Evolutionary conservation across 2,797 vertebrate species (phyloP).

Genomic region (Gymnothorax reevesii): DNA sequence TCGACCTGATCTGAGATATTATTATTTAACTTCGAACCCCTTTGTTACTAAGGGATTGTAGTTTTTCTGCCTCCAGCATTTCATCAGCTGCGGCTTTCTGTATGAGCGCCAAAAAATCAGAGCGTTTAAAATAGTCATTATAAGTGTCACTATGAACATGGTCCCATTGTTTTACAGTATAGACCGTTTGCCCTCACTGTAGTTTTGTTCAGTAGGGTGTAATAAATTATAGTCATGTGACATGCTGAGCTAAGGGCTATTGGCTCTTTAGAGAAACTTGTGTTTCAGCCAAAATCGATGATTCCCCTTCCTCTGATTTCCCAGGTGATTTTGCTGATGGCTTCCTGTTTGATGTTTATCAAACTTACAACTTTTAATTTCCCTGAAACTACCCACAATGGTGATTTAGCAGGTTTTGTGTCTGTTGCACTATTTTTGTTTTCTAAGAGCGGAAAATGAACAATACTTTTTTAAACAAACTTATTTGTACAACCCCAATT

Average conservation of each 20-base stretch:
- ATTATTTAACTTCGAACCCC: not conserved
- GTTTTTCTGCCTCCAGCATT: not conserved
- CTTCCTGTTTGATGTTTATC: not conserved
- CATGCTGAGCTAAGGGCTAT: not conserved
- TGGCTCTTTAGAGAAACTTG: not conserved
- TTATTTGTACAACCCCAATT: too few species aligned
- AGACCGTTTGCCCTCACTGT: not conserved
- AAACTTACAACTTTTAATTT: not conserved
- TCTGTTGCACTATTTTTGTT: not conserved
- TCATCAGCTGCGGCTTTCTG: not conserved
- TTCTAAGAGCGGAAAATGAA: too few species aligned
- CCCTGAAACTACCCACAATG: not conserved
- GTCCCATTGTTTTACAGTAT: not conserved
- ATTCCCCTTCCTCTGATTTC: not conserved
- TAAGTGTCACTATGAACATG: too few species aligned
- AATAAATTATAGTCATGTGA: not conserved
- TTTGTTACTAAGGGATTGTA: not conserved
- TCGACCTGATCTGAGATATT: not conserved
- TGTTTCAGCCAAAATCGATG: not conserved
- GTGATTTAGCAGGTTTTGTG: not conserved
- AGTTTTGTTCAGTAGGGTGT: not conserved
- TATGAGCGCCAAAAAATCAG: not conserved
- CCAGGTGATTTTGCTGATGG: not conserved
- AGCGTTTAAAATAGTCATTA: not conserved
- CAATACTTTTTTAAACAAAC: too few species aligned